Conservation (phyloP, 2,113 vertebrate genomes). For the Cyanoliseus patagonus region DNA sequence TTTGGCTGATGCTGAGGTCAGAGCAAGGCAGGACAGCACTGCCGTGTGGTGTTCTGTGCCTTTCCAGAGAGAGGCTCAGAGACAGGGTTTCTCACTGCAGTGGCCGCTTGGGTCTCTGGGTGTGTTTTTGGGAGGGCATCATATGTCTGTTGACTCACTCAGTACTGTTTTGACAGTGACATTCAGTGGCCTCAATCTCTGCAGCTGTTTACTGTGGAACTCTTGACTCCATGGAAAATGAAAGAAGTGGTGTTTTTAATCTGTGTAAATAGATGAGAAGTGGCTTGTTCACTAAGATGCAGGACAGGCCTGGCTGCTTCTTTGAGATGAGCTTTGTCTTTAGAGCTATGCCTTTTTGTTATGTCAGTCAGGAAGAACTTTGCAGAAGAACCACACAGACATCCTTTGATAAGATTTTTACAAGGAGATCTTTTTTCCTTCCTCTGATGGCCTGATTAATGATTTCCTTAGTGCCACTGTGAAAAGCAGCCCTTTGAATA, state of each 20-base stretch:
- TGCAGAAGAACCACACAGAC: slow-evolving; percentile 40
- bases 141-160: neutral
- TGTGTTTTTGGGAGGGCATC: neutral
- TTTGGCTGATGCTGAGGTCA: neutral
- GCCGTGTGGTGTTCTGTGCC: neutral
- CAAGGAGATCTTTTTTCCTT: slow-evolving; percentile 40
- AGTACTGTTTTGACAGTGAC: neutral
- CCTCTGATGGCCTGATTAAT: slow-evolving; percentile 37
- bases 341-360: slow-evolving; percentile 30
- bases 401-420: slow-evolving; percentile 60
- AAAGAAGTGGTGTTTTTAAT: slow-evolving; percentile 10
- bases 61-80: neutral
- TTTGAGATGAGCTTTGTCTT: slow-evolving; percentile 52
- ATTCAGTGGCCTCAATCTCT: neutral
- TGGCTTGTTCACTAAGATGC: slow-evolving; percentile 3
- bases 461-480: slow-evolving; percentile 36
- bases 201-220: neutral
- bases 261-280: slow-evolving; percentile 28
- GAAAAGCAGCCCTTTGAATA: slow-evolving; percentile 61
- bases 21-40: neutral
- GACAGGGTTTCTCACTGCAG: neutral
- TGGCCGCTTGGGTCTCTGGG: neutral
- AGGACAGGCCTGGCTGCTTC: neutral
- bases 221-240: neutral
- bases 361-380: slow-evolving; percentile 44